Evolutionary conservation across 2,888 invertebrate species (phyloP).

Genomic region (Polyploca ridens): DNA sequence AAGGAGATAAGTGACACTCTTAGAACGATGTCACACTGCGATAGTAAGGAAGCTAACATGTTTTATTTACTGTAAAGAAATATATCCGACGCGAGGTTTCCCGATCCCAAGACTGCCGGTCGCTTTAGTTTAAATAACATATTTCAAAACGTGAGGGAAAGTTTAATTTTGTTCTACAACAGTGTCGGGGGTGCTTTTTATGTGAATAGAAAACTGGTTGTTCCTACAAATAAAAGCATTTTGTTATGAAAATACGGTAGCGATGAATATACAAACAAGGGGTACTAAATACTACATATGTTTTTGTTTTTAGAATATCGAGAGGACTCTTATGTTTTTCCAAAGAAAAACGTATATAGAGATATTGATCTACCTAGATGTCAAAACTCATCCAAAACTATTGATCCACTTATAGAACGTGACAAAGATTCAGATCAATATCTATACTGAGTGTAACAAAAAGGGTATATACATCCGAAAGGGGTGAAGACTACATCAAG

Average conservation of each 20-base stretch:
- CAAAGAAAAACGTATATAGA: too few species aligned
- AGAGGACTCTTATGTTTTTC: too few species aligned
- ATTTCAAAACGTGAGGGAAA: not conserved
- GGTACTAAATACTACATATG: too few species aligned
- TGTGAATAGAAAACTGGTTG: not conserved
- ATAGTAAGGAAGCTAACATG: slow-evolving; percentile 2
- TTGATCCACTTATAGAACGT: too few species aligned
- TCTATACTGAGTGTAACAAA: not conserved
- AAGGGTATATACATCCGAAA: too few species aligned
- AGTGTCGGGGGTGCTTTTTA: not conserved
- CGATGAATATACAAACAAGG: too few species aligned
- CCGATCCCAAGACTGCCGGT: not conserved
- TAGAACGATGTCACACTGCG: slow-evolving; percentile 12
- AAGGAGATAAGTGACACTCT: slow-evolving; percentile 38
- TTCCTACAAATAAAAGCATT: not conserved
- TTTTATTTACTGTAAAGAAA: slow-evolving; percentile 2
- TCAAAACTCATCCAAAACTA: too few species aligned
- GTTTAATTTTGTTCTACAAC: not conserved
- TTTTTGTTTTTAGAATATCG: too few species aligned
- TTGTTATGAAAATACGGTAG: too few species aligned
- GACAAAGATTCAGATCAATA: too few species aligned
- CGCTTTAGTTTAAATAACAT: slow-evolving; percentile 4
- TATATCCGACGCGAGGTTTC: not conserved
- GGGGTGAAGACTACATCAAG: too few species aligned
- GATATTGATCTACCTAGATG: too few species aligned